Evolutionary conservation across 2,888 invertebrate genomes (phyloP), one percentile per base, ranked within the genome.

Genomic region (Lysandra bellargus): DNA sequence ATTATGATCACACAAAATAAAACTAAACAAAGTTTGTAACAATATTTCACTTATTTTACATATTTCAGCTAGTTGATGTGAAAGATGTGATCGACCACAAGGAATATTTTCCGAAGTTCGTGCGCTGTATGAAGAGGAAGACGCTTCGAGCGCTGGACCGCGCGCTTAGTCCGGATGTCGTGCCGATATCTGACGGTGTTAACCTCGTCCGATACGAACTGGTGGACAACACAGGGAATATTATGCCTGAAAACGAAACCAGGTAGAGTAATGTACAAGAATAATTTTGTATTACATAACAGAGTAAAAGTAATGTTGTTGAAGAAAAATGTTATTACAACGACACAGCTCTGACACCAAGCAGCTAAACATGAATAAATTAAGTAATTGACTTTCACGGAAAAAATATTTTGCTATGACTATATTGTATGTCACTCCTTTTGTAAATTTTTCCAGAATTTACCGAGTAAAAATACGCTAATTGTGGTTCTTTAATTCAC

Each of bases 111-210:
- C 92, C 94, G 0, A 93, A 92, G 85, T 93, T 95, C 83, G 86
- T 92, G 78, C 87, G 92, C 78, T 96, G 95, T 83, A 91, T 95
- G 88, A 95, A 95, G 85, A 89, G 92, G 79, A 95, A 95, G 84
- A 91, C 95, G 76, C 84, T 97, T 83, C 90, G 92, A 76, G 95
- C 95, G 3, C 89, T 97, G 82, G 96, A 97, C 86, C 91, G 95
- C 30, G 90, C 96, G 0, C 90, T 96, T 79, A 91, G 91, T 12
- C 92, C 95, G 4, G 96, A 97, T 83, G 89, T 96, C 69, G 96
- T 97, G 80, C 95, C 96, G 0, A 86, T 97, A 14, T 93, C 95
- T 30, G 95, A 95, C 72, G 97, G 96, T 5, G 91, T 97, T 74
- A 95, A 96, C 82, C 89, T 97, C 76, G 95, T 96, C 40, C 92